These are phyloP conservation scores for Xestobium rufovillosum DNA, from an alignment of 2,888 invertebrate species.

Conservation along the genomic window DNA sequence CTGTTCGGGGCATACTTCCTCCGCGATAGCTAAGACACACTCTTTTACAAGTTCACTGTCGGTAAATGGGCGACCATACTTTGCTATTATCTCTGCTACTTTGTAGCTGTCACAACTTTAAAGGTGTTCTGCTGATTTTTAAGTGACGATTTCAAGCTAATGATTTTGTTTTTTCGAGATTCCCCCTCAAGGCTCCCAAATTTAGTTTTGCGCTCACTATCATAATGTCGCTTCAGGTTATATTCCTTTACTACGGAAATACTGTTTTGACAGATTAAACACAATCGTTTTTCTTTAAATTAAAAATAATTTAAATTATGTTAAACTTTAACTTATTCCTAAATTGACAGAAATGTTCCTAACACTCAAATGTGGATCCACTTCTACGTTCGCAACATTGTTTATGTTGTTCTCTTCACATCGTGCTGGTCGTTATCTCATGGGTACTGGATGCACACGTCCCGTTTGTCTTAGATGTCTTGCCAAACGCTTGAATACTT, in stretches of 20 bases:
- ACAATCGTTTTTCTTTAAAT: conserved; percentile 7
- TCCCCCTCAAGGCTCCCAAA: conserved; percentile 7
- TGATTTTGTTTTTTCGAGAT: conserved; percentile 11
- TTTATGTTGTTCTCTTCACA: conserved; percentile 11
- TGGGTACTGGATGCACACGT: too few relatives aligned
- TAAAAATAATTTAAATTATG: conserved; percentile 17
- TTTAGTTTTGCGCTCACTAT: conserved; percentile 7
- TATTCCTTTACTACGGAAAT: conserved; percentile 8
- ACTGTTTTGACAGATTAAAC: conserved; percentile 10
- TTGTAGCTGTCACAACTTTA: conserved; percentile 18
- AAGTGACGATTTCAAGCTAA: conserved; percentile 5
- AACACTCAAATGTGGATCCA: too few relatives aligned
- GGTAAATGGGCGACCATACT: conserved; percentile 10
- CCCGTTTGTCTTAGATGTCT: too few relatives aligned
- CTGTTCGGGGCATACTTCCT: conserved; percentile 15
- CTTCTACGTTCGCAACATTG: conserved; percentile 13
- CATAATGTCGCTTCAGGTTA: conserved; percentile 11
- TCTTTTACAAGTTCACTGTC: conserved; percentile 9
- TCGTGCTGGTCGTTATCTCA: conserved; percentile 13
- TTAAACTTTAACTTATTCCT: conserved; percentile 13
- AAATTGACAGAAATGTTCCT: too few relatives aligned
- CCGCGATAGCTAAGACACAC: conserved; percentile 9
- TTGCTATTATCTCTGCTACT: conserved; percentile 20
- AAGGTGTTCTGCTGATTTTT: conserved; percentile 10
- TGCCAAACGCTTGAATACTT: too few relatives aligned